Evolutionary conservation across 2,113 vertebrate genomes (phyloP).

Genomic region (Dasypus novemcinctus): DNA sequence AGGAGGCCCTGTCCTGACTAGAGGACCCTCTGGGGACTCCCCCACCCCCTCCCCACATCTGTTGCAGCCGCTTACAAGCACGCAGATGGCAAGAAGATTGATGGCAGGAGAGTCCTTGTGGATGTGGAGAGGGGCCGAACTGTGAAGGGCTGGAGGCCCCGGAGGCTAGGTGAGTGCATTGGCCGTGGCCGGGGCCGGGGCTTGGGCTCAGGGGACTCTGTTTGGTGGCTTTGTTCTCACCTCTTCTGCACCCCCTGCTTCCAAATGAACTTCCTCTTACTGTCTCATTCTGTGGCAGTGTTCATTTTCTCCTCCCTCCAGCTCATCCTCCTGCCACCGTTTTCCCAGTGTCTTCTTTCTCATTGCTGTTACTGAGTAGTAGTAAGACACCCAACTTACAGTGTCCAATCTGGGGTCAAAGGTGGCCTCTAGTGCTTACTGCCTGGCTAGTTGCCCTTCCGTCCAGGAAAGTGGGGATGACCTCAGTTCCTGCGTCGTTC

Average conservation of each 20-base stretch:
- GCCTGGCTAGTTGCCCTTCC: neutral
- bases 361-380: neutral
- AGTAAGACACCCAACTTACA: neutral
- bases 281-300: neutral
- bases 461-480: neutral
- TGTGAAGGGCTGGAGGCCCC: conserved; percentile 94
- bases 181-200: rapidly evolving
- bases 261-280: neutral
- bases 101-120: conserved; percentile 92
- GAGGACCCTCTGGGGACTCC: conserved; percentile 67
- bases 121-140: conserved; percentile 95
- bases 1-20: conserved; percentile 47
- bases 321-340: neutral
- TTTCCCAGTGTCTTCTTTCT: neutral
- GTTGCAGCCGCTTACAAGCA: conserved; percentile 95
- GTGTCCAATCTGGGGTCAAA: neutral
- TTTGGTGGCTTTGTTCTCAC: neutral
- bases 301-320: neutral
- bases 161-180: conserved; percentile 87
- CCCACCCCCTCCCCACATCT: conserved; percentile 77
- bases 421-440: rapidly evolving
- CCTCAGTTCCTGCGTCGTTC: neutral
- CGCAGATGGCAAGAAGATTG: conserved; percentile 96
- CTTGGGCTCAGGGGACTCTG: no score
- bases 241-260: no score